phyloP scores from a whole-genome alignment of 2,797 vertebrate genomes.

The Chelidonichthys spinosus region DNA sequence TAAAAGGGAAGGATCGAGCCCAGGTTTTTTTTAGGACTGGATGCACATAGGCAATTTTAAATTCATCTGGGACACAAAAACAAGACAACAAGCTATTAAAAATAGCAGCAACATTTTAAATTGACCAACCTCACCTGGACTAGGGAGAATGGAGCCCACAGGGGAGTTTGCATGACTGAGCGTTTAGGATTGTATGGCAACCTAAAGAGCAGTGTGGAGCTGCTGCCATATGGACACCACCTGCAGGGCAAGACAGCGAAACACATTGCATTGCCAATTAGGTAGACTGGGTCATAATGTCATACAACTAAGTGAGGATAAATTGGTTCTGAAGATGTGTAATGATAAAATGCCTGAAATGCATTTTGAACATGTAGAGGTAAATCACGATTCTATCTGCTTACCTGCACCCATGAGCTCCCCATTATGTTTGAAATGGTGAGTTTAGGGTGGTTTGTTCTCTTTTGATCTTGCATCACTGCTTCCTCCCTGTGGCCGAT shows the following conservation, averaged over 20 bases:
- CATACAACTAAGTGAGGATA: conserved; percentile 26
- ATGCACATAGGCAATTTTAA: no score
- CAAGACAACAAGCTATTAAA: no score
- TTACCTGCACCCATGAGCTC: conserved; percentile 23
- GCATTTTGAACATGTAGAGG: not conserved
- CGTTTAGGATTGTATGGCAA: conserved; percentile 10
- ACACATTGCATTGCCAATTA: conserved; percentile 26
- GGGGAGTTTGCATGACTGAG: conserved; percentile 13
- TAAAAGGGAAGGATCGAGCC: no score
- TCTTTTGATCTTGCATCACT: conserved; percentile 48
- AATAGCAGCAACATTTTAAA: conserved; percentile 17
- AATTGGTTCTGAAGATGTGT: conserved; percentile 27
- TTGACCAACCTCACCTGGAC: conserved; percentile 5
- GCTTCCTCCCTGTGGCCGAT: conserved; percentile 24
- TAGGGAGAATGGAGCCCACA: not conserved
- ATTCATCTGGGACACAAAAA: no score
- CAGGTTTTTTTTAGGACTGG: no score
- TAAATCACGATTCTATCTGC: conserved; percentile 20
- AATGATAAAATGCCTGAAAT: conserved; percentile 29
- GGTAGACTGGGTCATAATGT: conserved; percentile 8
- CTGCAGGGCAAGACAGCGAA: conserved; percentile 30
- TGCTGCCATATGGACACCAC: conserved; percentile 48
- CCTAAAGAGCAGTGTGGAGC: conserved; percentile 11
- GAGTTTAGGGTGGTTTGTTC: conserved; percentile 42
- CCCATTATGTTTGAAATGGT: conserved; percentile 42